Conservation (phyloP, 1,140 invertebrate species). For the Drosophila funebris region DNA sequence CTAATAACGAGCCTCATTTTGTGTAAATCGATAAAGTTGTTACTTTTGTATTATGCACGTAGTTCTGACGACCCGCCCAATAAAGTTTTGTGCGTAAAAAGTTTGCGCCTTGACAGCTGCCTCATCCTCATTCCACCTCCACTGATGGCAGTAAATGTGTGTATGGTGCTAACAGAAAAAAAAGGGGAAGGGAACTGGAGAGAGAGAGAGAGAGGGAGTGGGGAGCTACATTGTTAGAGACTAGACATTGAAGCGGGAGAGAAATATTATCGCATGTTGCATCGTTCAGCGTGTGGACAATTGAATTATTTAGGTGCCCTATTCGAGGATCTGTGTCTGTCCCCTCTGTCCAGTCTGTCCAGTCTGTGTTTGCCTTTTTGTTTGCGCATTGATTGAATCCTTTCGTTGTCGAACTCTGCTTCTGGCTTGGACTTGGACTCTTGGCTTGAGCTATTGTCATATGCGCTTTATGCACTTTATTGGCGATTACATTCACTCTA, state of each 20-base stretch:
- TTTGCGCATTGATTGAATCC: constrained; percentile 77
- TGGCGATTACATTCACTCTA: constrained; percentile 79
- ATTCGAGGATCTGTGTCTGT: constrained; percentile 38
- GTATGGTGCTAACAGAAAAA: background rate
- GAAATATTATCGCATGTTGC: constrained; percentile 76
- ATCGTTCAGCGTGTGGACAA: constrained; percentile 67
- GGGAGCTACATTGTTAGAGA: background rate
- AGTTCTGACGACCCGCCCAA: constrained; percentile 28
- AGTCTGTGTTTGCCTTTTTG: constrained; percentile 61
- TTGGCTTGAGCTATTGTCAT: constrained; percentile 47
- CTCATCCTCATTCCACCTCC: constrained; percentile 11
- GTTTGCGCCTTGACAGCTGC: constrained; percentile 48
- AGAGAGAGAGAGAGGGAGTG: background rate
- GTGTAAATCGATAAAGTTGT: constrained; percentile 79
- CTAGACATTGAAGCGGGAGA: background rate
- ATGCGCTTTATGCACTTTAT: constrained; percentile 81
- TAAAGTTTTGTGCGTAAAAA: constrained; percentile 58
- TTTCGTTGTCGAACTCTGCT: constrained; percentile 53
- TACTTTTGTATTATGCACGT: constrained; percentile 50
- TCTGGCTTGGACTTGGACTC: background rate
- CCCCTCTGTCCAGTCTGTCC: constrained; percentile 23
- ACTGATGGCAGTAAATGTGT: constrained; percentile 1
- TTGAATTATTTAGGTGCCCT: constrained; percentile 80
- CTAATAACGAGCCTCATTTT: constrained; percentile 79
- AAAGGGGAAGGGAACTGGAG: no score